Base-by-base conservation (phyloP, 2,113 vertebrate genomes). In the Hyaena hyaena region DNA sequence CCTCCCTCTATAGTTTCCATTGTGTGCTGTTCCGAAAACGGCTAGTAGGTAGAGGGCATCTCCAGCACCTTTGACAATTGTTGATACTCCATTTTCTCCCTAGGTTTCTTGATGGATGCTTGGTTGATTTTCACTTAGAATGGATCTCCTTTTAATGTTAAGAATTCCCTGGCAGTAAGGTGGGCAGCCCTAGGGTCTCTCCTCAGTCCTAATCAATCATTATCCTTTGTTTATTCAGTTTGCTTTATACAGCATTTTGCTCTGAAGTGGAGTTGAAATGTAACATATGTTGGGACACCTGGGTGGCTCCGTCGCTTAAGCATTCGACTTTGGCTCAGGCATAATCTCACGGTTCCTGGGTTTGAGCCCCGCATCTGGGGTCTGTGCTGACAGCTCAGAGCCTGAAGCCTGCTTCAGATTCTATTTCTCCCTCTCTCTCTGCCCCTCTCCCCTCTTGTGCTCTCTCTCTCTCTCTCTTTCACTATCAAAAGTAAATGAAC, bases 81-180 rank as follows among this genome's bases (percentile, higher is more conserved):
- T 39, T 12, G 24, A 35, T 95, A 21, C 4, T 77, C 11, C 9
- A 12, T 50, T 79, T 39, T 58, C 43, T 92, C 21, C 65, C 35
- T 21, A 11, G 24, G 21, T 80, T 88, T 95, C 50, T 9, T 86
- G 14, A 68, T 61, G 53, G 14, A 53, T 61, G 43, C 15, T 74
- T 84, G 39, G 26, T n/a, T 92, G 58, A 86, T 95, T 87, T 83
- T 68, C 10, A 69, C 26, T 81, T 82, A 61, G 24, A 82, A 7
- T 76, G 93, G 74, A 77, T 74, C 50, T 82, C 33, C 23, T 95
- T 85, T 88, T 55, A 61, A 74, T 91, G 11, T n/a, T 31, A 23
- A 83, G 10, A 12, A 35, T 4, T 83, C 1, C 1, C 61, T 92
- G 33, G 11, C 10, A n/a, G 45, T 58, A 5, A 90, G 5, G 68